Evolutionary conservation across 2,797 vertebrate species (phyloP), one percentile per base, ranked within the genome.

Genomic region (Pterois miles): DNA sequence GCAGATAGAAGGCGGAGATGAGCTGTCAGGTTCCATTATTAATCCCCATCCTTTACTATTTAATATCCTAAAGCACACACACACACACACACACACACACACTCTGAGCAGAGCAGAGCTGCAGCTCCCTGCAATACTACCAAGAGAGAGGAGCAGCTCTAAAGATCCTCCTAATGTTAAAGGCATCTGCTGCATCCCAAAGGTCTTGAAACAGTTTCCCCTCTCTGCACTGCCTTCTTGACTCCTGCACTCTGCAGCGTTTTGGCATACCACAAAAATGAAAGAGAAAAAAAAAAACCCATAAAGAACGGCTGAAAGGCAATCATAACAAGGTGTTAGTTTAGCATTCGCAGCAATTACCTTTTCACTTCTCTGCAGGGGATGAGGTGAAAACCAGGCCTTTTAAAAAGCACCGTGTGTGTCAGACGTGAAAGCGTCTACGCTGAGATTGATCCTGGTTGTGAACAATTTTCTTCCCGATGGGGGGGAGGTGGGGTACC

Each of bases 11-110:
- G 91, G 92, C 90, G 93, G 92, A 94, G 93, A 94, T 94, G 92
- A 94, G 92, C 93, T 94, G 92, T 93, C 93, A 94, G 90, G 87
- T 93, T 94, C 90, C 89, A 93, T 93, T 94, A 94, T 94, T 93
- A 94, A 93, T 94, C 91, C 91, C 88, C 92, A 93, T 93, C 91
- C 93, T 93, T 92, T 94, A 93, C 92, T 93, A 94, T 94, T 93
- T 94, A 93, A 91, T 93, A 92, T 92, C 92, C 89, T 92, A 90
- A 91, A 93, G 90, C 68, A 54, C 66, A 64, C 54, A 33, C 63
- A 48, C 50, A 6, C 22, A 68, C 81, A 84, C 86, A 76, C 72
- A 67, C 75, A 16, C 40, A 46, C 43, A 76, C 83, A 85, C 87
- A 82, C 70, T 68, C 74, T 53, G 78, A 83, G 82, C 86, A 83